phyloP scores from a whole-genome alignment of 2,888 invertebrate species.

The Rotaria sp. region DNA sequence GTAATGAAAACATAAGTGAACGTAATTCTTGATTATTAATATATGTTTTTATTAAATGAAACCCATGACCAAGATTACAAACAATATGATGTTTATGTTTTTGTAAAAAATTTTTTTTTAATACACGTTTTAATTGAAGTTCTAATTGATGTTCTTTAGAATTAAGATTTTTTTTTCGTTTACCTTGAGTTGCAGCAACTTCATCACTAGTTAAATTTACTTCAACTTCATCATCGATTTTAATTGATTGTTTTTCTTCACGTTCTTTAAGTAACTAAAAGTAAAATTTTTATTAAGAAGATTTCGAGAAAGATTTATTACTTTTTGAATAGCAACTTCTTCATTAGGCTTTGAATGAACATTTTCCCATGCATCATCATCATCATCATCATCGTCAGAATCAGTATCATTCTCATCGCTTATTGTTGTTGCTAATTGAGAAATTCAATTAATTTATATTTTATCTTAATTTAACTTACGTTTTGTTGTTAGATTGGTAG shows the following conservation, averaged over 20 bases:
- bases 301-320: background rate
- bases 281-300: background rate
- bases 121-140: conserved; percentile 16
- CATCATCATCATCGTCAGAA: background rate
- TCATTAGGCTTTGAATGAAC: background rate
- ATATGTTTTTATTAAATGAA: background rate
- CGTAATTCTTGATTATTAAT: background rate
- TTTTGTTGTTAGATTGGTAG: background rate
- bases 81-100: conserved; percentile 1
- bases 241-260: background rate
- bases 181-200: background rate
- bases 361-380: background rate
- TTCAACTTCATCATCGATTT: background rate
- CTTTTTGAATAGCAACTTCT: background rate
- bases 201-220: background rate
- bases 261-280: background rate
- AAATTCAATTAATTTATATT: background rate
- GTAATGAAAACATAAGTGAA: background rate
- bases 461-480: background rate
- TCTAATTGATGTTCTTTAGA: conserved; percentile 4
- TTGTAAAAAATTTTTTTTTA: background rate
- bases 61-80: background rate
- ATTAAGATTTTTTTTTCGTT: background rate
- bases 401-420: background rate
- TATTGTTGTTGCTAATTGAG: background rate